These are phyloP conservation scores for Marasmarcha lunaedactyla DNA, from an alignment of 2,888 invertebrate species.

Conservation along the genomic window DNA sequence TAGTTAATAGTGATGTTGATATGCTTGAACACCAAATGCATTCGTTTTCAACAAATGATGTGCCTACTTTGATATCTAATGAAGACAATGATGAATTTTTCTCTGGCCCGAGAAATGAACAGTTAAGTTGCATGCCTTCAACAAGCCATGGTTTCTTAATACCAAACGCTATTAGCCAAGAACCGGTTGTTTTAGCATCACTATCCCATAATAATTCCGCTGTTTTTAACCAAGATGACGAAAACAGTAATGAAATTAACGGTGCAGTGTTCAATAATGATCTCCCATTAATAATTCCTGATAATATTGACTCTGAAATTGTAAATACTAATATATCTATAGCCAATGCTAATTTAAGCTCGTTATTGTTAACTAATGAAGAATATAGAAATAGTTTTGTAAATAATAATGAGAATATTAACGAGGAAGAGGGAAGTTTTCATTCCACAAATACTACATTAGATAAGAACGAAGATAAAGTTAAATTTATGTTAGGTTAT, in stretches of 20 bases:
- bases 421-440: conserved; percentile 40
- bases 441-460: conserved; percentile 43
- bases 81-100: conserved; percentile 31
- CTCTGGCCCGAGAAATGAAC: conserved; percentile 44
- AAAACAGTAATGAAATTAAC: conserved; percentile 24
- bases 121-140: conserved; percentile 67
- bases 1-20: conserved; percentile 42
- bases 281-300: conserved; percentile 48
- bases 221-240: conserved; percentile 53
- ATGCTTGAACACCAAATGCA: conserved; percentile 47
- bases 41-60: conserved; percentile 56
- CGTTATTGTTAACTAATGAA: conserved; percentile 65
- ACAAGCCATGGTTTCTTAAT: conserved; percentile 74
- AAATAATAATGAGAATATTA: conserved; percentile 23
- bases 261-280: conserved; percentile 36
- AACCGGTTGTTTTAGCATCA: conserved; percentile 65
- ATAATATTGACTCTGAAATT: conserved; percentile 49
- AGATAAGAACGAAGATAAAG: conserved; percentile 39
- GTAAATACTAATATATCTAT: conserved; percentile 70
- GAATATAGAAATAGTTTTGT: conserved; percentile 46
- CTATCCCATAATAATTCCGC: conserved; percentile 60
- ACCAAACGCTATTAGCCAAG: conserved; percentile 72
- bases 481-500: conserved; percentile 59
- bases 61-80: conserved; percentile 43
- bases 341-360: conserved; percentile 73